A percentile compares a stretch with the other conserved stretches of the same genome.
These are phyloP conservation scores for Metopia argyrocephala DNA, from an alignment of 2,888 invertebrate genomes.

Conservation along the genomic window DNA sequence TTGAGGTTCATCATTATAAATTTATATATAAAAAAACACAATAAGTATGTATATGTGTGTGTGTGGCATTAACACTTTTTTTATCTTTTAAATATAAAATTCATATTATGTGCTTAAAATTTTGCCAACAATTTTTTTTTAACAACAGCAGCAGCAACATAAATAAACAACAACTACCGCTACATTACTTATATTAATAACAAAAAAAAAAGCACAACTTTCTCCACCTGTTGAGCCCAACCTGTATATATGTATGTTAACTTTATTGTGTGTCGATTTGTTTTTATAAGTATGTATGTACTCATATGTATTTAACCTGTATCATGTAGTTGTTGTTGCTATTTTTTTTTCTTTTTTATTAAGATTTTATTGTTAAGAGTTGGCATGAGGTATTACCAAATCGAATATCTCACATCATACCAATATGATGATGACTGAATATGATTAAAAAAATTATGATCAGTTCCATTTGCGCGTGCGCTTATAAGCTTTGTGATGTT, in stretches of 20 bases:
- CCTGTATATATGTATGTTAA: constrained; percentile 31
- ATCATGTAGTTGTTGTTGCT: constrained; percentile 27
- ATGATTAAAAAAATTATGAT: constrained; percentile 26
- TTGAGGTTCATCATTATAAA: constrained; percentile 29
- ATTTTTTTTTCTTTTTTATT: constrained; percentile 1
- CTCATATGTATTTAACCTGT: constrained; percentile 14
- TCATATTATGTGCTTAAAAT: constrained; percentile 1
- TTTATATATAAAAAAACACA: too few species aligned
- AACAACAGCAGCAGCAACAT: constrained; percentile 26
- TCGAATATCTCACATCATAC: constrained; percentile 35
- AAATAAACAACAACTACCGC: constrained; percentile 6
- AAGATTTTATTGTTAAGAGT: constrained; percentile 39
- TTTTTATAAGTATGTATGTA: neutral
- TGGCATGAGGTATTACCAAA: constrained; percentile 46
- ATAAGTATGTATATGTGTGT: neutral
- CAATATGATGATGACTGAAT: constrained; percentile 16
- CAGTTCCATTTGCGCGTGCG: constrained; percentile 24
- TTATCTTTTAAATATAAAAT: too few species aligned
- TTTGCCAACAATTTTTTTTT: constrained; percentile 52
- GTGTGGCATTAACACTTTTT: too few species aligned
- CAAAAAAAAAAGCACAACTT: constrained; percentile 31
- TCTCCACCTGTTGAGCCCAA: constrained; percentile 56
- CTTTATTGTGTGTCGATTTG: too few species aligned
- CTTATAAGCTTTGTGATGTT: constrained; percentile 6
- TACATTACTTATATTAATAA: neutral